Evolutionary conservation across 2,888 invertebrate species (phyloP), one percentile per base, ranked within the genome.

Genomic region (Fissipunctia ypsillon): DNA sequence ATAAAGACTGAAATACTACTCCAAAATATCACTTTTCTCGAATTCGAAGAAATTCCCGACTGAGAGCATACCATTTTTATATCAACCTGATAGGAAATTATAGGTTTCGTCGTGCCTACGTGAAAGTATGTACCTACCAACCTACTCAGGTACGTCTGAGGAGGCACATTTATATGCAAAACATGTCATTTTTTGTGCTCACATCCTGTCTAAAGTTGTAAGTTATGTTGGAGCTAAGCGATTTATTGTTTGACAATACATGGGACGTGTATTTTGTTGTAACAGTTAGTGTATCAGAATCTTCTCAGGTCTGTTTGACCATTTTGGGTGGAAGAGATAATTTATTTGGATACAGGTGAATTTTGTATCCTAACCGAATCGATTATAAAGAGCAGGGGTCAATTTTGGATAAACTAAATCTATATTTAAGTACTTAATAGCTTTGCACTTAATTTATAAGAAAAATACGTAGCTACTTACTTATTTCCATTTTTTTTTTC

Each of bases 21-120:
- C 38, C 5, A 38, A 52, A 25, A n/a, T 9, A 25, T 22, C 28
- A 41, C 50, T 50, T 69, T 61, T 56, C 43, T 65, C 35, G 4
- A 65, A 68, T 68, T 65, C 67, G 28, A 67, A 38, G 31, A 78
- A 38, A 72, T 64, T 67, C 73, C 57, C n/a, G 22, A 45, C 16
- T 66, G 65, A 69, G 56, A 56, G 35, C 64, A 59, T 59, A 71
- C 56, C 63, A 74, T 68, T 72, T 79, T 71, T 69, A 69, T 67
- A 56, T 77, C 31, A 75, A 73, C 72, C 35, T 73, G 82, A 74
- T 84, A 82, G 85, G 81, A 85, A 83, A 81, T 82, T 78, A 83
- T 84, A 76, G 78, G 63, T 79, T 85, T 87, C 77, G 76, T 69
- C 50, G 57, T 57, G 75, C 38, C 43, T 81, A 85, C 87, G 87